These are phyloP conservation scores for Mystacides longicornis DNA, from an alignment of 2,888 invertebrate species.

Conservation along the genomic window DNA sequence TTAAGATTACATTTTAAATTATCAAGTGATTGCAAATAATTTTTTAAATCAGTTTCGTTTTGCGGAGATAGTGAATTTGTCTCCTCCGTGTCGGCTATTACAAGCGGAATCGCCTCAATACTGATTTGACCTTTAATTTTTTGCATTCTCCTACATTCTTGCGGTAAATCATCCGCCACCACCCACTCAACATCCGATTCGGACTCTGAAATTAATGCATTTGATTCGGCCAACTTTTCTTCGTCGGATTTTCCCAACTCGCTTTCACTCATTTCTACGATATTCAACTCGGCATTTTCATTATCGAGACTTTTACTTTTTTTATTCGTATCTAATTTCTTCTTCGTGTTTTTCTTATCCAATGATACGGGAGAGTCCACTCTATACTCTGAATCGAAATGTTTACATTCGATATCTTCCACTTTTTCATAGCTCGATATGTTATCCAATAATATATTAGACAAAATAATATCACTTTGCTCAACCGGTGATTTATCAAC, in stretches of 20 bases:
- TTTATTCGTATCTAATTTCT: slow-evolving; percentile 33
- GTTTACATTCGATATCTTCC: slow-evolving; percentile 35
- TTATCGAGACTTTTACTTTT: slow-evolving; percentile 48
- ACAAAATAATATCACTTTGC: not conserved
- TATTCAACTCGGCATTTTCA: slow-evolving; percentile 39
- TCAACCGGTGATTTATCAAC: not conserved
- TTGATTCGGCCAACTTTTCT: slow-evolving; percentile 39
- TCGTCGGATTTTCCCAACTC: slow-evolving; percentile 30
- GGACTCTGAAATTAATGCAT: slow-evolving; percentile 55
- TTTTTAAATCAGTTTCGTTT: slow-evolving; percentile 49
- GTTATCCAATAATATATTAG: slow-evolving; percentile 6
- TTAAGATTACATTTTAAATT: slow-evolving; percentile 29
- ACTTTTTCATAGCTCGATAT: slow-evolving; percentile 20
- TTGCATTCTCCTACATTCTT: slow-evolving; percentile 27
- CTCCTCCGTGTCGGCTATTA: slow-evolving; percentile 9
- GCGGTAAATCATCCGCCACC: slow-evolving; percentile 39
- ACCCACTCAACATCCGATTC: slow-evolving; percentile 59
- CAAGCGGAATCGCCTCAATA: slow-evolving; percentile 6
- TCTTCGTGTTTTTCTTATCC: slow-evolving; percentile 27
- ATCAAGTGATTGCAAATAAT: slow-evolving; percentile 51
- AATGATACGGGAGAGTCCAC: slow-evolving; percentile 42
- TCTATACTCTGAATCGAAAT: slow-evolving; percentile 33
- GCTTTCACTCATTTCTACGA: slow-evolving; percentile 38
- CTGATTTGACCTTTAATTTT: slow-evolving; percentile 14
- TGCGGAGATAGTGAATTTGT: slow-evolving; percentile 42